Base-by-base conservation (phyloP, 1,140 invertebrate genomes). In the Dufourea novaeangliae region DNA sequence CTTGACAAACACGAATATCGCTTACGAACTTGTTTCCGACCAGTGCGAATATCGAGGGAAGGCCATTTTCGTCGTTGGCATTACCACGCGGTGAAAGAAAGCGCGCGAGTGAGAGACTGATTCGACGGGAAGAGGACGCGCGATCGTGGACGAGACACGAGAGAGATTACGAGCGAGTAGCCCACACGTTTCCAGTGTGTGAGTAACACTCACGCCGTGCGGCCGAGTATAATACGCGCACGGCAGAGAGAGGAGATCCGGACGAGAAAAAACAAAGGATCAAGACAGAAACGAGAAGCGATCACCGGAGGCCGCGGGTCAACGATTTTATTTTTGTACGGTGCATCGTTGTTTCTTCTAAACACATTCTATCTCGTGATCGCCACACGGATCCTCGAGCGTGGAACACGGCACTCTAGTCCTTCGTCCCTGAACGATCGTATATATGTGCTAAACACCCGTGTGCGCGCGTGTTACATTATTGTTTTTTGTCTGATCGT, bases 11-110 rank as follows among this genome's bases (percentile, higher is more conserved):
- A 81, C 82, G 82, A 83, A 79, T 12, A 27, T 74, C 25, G 1
- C 20, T 50, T 37, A 77, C 71, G 63, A 80, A 67, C 54, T 34
- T 52, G n/a, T n/a, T 44, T 63, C 69, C 75, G 68, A 78, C 37
- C 80, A 83, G 82, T 74, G 69, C 75, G 66, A 63, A 83, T 82
- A 82, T 79, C 82, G 70, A 54, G 8, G 34, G 80, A 82, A 83
- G 80, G 76, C 80, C 82, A 79, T 83, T 83, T 83, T 83, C 69
- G 66, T 78, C 41, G 79, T n/a, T 25, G 56, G 34, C n/a, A 44
- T 52, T 63, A 27, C 46, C 46, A 77, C 67, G 68, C 80, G 81
- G 80, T 78, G 67, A 63, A 77, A 71, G 68, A 77, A 77, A 70
- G 59, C 75, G 59, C 75, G 59, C 54, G 73, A 25, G 73, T 34